Base-by-base conservation (phyloP, 2,113 vertebrate genomes). In the Varanus salvator region DNA sequence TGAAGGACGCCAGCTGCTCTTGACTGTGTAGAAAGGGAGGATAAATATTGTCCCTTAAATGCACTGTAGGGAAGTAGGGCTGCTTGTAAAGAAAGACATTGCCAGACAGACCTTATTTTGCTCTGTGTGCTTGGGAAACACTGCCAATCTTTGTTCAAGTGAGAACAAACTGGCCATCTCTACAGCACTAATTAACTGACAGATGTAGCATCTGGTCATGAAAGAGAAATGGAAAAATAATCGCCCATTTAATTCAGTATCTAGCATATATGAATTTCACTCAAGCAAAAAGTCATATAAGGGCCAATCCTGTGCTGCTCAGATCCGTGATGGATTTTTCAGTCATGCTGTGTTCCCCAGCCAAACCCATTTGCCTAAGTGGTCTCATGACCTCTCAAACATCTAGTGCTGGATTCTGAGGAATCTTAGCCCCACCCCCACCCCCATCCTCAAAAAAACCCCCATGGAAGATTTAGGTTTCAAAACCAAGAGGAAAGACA, bases 101-200 rank as follows among this genome's bases (percentile, higher is more conserved):
- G 54, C 38, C 84, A 78, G 64, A 12, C 34, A 84, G 89, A 27
- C 34, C n/a, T 48, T 50, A 31, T 23, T 66, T 91, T 74, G 52
- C 50, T 85, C 6, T 87, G 71, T 81, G 87, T 64, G 17, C 0
- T 81, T 91, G 86, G 3, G 69, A 81, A 71, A 57, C 6, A 27
- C 44, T 60, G 80, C 60, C 31, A 29, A 80, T 85, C 8, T 86
- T 17, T 86, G 44, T 14, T 78, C 80, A 83, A 92, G 80, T 80
- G 80, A 48, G 25, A 87, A 48, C 0, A 86, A 89, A 44, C 76
- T 83, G 1, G 11, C 15, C 50, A 68, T 85, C 6, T 27, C 1
- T 80, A 86, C 38, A 76, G 0, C 72, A 17, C 78, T 91, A 90
- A 89, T 60, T 75, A 44, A 87, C 72, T 84, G 38, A 91, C 91